Evolutionary conservation across 2,113 vertebrate genomes (phyloP).

Genomic region (Mastomys coucha): DNA sequence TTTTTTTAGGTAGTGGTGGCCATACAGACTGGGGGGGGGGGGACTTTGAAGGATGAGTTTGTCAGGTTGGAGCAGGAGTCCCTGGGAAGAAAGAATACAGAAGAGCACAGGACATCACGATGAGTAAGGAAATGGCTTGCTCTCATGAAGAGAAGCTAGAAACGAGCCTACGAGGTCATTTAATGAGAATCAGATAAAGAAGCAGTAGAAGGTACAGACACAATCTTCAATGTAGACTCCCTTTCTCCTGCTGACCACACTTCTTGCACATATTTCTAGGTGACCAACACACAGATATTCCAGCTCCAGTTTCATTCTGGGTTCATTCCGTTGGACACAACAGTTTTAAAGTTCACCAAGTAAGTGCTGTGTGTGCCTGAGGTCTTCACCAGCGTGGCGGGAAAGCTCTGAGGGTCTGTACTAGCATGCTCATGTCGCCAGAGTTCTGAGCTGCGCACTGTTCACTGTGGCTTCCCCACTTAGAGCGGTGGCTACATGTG

Average conservation of each 20-base stretch:
- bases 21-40: neutral
- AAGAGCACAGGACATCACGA: neutral
- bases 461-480: neutral
- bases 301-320: constrained; percentile 99
- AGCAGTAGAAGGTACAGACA: neutral
- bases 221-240: neutral
- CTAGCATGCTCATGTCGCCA: rapidly evolving
- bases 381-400: neutral
- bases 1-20: neutral
- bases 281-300: constrained; percentile 99
- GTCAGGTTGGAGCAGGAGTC: neutral
- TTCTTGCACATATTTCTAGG: constrained; percentile 85
- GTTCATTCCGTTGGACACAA: constrained; percentile 95
- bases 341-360: constrained; percentile 96
- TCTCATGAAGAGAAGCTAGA: neutral
- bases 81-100: neutral
- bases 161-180: neutral
- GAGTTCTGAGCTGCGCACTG: neutral
- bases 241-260: neutral
- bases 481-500: neutral
- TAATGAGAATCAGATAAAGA: neutral
- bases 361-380: constrained; percentile 85
- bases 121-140: neutral
- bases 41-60: neutral
- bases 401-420: neutral